Base-by-base conservation (phyloP, 2,888 invertebrate species). In the Hoplodrina blanda region DNA sequence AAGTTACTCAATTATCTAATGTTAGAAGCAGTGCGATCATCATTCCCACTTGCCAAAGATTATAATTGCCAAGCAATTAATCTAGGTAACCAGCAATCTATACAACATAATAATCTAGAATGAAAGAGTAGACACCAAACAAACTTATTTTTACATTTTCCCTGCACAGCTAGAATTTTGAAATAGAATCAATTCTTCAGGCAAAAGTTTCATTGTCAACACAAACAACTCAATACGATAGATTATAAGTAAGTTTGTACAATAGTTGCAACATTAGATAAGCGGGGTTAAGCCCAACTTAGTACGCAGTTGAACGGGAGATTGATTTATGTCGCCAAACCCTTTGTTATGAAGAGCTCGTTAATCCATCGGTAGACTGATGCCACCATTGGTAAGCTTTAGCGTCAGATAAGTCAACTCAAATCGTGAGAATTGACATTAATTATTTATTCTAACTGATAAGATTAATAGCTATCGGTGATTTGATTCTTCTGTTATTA, bases 301-400 rank as follows among this genome's bases (percentile, higher is more conserved):
- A 76, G 57, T 69, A 6, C 56, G 33, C 61, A 80, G 73, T 71
- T 76, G 69, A 73, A 37, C 37, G 25, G 52, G 49, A 66, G 68
- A 83, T 73, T 73, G 83, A 81, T 73, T 83, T 83, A 73, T 67
- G 68, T 62, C 60, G 19, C n/a, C 55, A 37, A 55, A 62, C 76
- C 80, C 68, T 66, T 80, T 76, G 67, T 76, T 76, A 76, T 67
- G 76, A 79, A 41, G 62, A 62, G 60, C 54, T 44, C 66, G 80
- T 80, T 76, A 80, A 80, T 79, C 62, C 76, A 52, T 67, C 54
- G 57, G 75, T 50, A 20, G 68, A 30, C 37, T 50, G 68, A 30
- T 37, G 54, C 30, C 46, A 60, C 62, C 61, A 49, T 17, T 25
- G 59, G 55, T 56, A 73, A 78, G 66, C 74, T 49, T 60, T 30